Percentiles rank a stretch among this genome's conserved stretches.
Conservation (phyloP, 2,888 invertebrate species). For the Trichopria drosophilae region DNA sequence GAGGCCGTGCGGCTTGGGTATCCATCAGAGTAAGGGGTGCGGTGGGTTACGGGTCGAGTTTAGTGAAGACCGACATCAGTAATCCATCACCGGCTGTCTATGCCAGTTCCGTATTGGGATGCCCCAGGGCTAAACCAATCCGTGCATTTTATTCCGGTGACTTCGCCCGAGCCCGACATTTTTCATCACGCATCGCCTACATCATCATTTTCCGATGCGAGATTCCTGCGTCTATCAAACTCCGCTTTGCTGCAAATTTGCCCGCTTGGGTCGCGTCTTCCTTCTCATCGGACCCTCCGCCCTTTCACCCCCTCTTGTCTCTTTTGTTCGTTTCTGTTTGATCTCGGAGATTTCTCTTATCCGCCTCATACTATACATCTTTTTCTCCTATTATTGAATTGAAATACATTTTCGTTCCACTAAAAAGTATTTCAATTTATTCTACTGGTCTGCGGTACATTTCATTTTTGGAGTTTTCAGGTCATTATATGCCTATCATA, state of each 20-base stretch:
- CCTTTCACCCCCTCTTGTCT: background rate
- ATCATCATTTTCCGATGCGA: conserved; percentile 52
- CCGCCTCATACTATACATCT: too few species aligned
- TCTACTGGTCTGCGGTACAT: too few species aligned
- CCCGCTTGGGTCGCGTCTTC: conserved; percentile 14
- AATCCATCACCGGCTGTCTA: conserved; percentile 57
- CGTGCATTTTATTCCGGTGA: conserved; percentile 56
- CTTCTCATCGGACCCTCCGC: conserved; percentile 8
- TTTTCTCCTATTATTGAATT: too few species aligned
- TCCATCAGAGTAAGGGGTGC: conserved; percentile 32
- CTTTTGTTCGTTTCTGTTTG: too few species aligned
- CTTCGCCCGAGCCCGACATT: conserved; percentile 53
- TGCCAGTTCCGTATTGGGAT: conserved; percentile 48
- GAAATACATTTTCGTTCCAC: too few species aligned
- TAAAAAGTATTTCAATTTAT: too few species aligned
- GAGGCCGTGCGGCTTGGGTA: conserved; percentile 29
- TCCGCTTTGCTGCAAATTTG: too few species aligned
- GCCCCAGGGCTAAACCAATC: conserved; percentile 56
- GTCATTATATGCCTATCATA: too few species aligned
- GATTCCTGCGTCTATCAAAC: too few species aligned
- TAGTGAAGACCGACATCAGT: conserved; percentile 46
- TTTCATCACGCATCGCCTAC: conserved; percentile 50
- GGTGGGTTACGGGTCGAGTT: too few species aligned
- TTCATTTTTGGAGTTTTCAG: too few species aligned
- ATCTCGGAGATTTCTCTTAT: too few species aligned